phyloP scores from a whole-genome alignment of 2,888 invertebrate genomes.

The Cosmia trapezina region DNA sequence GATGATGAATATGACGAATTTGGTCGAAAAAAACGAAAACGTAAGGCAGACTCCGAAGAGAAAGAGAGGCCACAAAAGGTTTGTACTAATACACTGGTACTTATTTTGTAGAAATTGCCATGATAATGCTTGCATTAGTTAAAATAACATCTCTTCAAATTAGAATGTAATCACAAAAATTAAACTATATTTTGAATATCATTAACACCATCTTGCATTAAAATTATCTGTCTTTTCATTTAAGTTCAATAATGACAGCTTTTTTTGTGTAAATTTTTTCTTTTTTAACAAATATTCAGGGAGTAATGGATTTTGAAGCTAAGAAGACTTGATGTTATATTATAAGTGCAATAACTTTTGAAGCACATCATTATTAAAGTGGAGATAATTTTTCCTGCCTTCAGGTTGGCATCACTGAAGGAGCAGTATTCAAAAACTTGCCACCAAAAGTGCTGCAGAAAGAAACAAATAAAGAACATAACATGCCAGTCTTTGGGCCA shows the following conservation, averaged over 20 bases:
- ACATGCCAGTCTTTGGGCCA: conserved; percentile 77
- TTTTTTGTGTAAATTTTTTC: conserved; percentile 68
- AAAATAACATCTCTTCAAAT: conserved; percentile 59
- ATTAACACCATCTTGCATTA: conserved; percentile 55
- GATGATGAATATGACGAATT: conserved; percentile 99
- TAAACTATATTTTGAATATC: conserved; percentile 32
- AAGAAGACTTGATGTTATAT: conserved; percentile 86
- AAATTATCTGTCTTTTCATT: conserved; percentile 57
- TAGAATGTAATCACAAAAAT: conserved; percentile 27
- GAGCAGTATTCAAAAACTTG: conserved; percentile 88
- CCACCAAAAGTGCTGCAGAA: conserved; percentile 86
- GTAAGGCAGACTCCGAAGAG: conserved; percentile 74
- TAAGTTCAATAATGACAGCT: conserved; percentile 58
- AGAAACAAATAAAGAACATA: conserved; percentile 80
- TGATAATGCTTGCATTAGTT: conserved; percentile 51
- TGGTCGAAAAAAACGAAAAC: conserved; percentile 92
- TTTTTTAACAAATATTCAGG: conserved; percentile 79
- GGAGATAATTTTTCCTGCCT: conserved; percentile 91
- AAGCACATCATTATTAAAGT: conserved; percentile 90
- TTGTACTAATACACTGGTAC: conserved; percentile 29
- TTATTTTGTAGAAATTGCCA: conserved; percentile 35
- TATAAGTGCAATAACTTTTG: conserved; percentile 82
- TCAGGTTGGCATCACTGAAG: conserved; percentile 91
- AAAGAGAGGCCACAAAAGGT: conserved; percentile 75
- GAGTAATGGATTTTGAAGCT: conserved; percentile 87